A percentile compares a stretch with the other conserved stretches of the same genome.
phyloP scores from a whole-genome alignment of 2,797 vertebrate genomes.

The Periparus ater region DNA sequence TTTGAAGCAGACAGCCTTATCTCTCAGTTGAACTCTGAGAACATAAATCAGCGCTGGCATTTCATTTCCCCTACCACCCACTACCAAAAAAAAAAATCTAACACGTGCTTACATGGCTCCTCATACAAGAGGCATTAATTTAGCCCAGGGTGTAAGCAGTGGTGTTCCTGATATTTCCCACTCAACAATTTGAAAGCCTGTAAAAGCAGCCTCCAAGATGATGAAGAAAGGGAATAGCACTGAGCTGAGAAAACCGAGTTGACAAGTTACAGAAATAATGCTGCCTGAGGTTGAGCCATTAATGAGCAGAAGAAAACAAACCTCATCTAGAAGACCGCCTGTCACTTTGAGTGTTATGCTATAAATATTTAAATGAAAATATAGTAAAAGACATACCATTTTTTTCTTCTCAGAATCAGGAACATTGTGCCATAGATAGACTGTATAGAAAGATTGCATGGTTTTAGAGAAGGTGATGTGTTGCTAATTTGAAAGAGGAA shows the following conservation, averaged over 20 bases:
- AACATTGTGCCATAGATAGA: background rate
- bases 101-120: background rate
- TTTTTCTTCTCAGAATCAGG: background rate
- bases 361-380: slow-evolving; percentile 36
- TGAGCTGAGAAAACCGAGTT: background rate
- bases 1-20: slow-evolving; percentile 34
- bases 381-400: background rate
- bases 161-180: slow-evolving; percentile 48
- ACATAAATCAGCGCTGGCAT: slow-evolving; percentile 42
- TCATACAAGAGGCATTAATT: slow-evolving; percentile 28
- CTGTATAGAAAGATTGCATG: background rate
- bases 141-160: background rate
- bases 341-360: slow-evolving; percentile 27
- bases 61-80: slow-evolving; percentile 14
- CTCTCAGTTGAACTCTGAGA: background rate
- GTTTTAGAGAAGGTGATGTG: background rate
- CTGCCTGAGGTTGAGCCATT: slow-evolving; percentile 24
- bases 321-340: background rate
- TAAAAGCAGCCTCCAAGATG: slow-evolving; percentile 26
- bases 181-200: background rate
- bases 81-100: background rate
- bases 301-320: slow-evolving; percentile 43
- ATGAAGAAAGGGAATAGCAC: background rate
- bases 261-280: slow-evolving; percentile 31
- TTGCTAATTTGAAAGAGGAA: background rate